phyloP scores from a whole-genome alignment of 2,113 vertebrate genomes.

The Eulemur macaco region DNA sequence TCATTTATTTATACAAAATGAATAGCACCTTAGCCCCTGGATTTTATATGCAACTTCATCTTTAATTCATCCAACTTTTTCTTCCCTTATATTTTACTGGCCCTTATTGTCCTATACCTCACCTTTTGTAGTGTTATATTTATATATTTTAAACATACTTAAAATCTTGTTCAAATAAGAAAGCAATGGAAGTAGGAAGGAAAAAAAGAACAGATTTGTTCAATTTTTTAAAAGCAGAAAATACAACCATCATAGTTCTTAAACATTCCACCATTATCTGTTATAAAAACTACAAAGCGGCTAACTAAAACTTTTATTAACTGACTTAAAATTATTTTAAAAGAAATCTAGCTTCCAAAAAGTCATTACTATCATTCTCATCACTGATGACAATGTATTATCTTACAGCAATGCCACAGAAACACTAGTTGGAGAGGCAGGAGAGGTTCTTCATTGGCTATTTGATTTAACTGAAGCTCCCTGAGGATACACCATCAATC shows the following conservation, averaged over 20 bases:
- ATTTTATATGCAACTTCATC: neutral
- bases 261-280: neutral
- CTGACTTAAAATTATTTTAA: neutral
- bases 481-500: neutral
- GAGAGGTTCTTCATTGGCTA: neutral
- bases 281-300: neutral
- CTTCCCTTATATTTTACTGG: neutral
- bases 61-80: neutral
- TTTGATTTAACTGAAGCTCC: neutral
- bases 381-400: neutral
- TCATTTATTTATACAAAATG: neutral
- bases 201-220: neutral
- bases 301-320: conserved; percentile 2
- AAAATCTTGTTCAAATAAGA: neutral
- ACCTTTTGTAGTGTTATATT: neutral
- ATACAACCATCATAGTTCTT: neutral
- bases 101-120: neutral
- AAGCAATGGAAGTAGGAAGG: neutral
- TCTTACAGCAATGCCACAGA: neutral
- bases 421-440: neutral
- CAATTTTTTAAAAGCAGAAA: neutral
- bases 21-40: neutral
- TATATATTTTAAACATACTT: conserved; percentile 7
- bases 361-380: neutral
- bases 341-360: neutral